These are phyloP conservation scores for Tor tambroides DNA, from an alignment of 2,113 vertebrate genomes.

Conservation along the genomic window DNA sequence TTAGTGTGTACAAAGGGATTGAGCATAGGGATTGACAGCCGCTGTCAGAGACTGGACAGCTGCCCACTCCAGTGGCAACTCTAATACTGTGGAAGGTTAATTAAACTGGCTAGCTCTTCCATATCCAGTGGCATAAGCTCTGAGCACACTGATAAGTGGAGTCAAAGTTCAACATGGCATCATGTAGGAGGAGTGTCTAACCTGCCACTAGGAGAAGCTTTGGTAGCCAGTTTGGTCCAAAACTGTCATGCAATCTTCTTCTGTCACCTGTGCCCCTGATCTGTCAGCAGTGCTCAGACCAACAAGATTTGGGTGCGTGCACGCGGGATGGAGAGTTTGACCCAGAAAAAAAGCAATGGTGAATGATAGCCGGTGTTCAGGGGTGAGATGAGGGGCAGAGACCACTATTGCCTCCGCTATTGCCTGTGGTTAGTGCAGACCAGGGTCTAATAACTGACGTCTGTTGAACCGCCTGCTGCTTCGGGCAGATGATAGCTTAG, in stretches of 20 bases:
- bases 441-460: constrained; percentile 35
- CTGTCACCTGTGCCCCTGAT: constrained; percentile 30
- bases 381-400: constrained; percentile 3
- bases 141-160: constrained; percentile 50
- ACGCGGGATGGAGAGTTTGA: neutral
- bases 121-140: constrained; percentile 26
- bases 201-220: constrained; percentile 4
- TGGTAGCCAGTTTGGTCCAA: neutral
- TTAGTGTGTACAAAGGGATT: neutral
- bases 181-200: constrained; percentile 21
- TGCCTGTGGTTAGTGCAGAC: constrained; percentile 37
- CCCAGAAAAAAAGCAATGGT: constrained; percentile 27
- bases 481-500: constrained; percentile 32
- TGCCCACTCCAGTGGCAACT: constrained; percentile 31
- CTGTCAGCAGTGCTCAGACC: constrained; percentile 6
- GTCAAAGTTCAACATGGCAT: constrained; percentile 33
- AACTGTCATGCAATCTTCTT: neutral
- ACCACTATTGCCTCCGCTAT: constrained; percentile 16
- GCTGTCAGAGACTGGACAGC: constrained; percentile 18
- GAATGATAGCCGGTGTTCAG: constrained; percentile 22
- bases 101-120: constrained; percentile 43
- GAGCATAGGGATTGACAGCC: neutral
- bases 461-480: constrained; percentile 21
- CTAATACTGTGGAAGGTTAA: constrained; percentile 45
- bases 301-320: neutral